Base-by-base conservation (phyloP, 2,113 vertebrate genomes). In the Numida meleagris region DNA sequence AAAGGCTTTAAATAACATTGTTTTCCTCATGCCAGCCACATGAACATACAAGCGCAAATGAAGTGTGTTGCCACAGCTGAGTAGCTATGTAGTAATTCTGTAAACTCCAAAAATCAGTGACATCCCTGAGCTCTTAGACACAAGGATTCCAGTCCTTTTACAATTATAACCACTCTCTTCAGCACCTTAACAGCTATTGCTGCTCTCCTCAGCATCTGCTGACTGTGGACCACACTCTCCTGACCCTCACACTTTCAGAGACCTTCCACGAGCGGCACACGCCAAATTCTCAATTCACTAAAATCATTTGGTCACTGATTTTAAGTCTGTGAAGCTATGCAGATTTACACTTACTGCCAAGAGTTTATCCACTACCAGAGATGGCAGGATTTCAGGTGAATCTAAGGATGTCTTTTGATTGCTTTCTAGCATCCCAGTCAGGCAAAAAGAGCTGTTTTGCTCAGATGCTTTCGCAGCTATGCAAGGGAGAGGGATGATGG, bases 181-280 rank as follows among this genome's bases (percentile, higher is more conserved):
- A 34, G 2, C 2, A 71, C 55, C 78, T 89, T 38, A 38, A 33
- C 12, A 73, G 9, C 20, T 65, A 50, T 27, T 29, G 3, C 6
- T 5, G 33, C 34, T 73, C 33, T 7, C 3, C 23, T 43, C 9
- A 25, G 2, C 10, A 55, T 33, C 13, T 38, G 42, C 59, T 90
- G 27, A n/a, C 8, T 46, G 5, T 50, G 50, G 9, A 53, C 11
- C 14, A 53, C 2, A 11, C 7, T 67, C 6, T 80, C 27, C 14
- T 7, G 6, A 14, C 23, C 23, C 27, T 61, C 18, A 27, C 5
- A 33, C 6, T 20, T 76, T 73, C 14, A 11, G 3, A 42, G 75
- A 62, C 46, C 48, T 74, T 8, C 2, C 0, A 1, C n/a, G 31
- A 14, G 12, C 45, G 12, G 12, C 33, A 42, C 1, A 57, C 8